Base-by-base conservation (phyloP, 2,113 vertebrate species). In the Mungos mungo region DNA sequence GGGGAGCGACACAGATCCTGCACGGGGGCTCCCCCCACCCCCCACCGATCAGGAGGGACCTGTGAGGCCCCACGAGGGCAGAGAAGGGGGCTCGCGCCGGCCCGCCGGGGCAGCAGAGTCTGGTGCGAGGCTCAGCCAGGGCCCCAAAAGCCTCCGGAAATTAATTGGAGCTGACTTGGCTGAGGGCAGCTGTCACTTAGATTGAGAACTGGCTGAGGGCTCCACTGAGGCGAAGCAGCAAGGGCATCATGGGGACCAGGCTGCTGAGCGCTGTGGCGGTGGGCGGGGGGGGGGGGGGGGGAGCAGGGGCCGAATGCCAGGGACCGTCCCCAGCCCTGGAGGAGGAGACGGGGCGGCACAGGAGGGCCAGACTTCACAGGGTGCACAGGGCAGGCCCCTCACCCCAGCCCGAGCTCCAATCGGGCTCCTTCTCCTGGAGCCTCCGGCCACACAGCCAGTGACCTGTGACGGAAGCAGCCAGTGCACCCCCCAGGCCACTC, bases 161-260 rank as follows among this genome's bases (percentile, higher is more conserved):
- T 87, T 96, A 87, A 95, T 94, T 35, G 23, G 29, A 94, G 90
- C 11, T 88, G 97, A 96, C 97, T 95, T 23, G 92, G 95, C 94
- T 90, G 85, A 95, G 91, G 94, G 94, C 81, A 79, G 97, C 97
- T 96, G 97, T 97, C 97, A 96, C 21, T 31, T 41, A 95, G 89
- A 93, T 80, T n/a, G 97, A 95, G 95, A 80, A 38, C 72, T 23
- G 95, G 85, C 93, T 11, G 0, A 79, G 82, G 89, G 47, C 95
- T 84, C 80, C 65, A 21, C 27, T 8, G 79, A 76, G 80, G 74
- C 38, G 19, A 29, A 54, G 57, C 69, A 65, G 33, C 69, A 27
- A 96, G 95, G 93, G 68, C 71, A 38, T 33, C 2, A 0, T 27
- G 0, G 8, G 47, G 52, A 10, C 23, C 27, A 1, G 72, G 90